Percentiles rank a stretch among this genome's conserved stretches.
phyloP scores from a whole-genome alignment of 2,797 vertebrate genomes.

The Nannoperca australis region DNA sequence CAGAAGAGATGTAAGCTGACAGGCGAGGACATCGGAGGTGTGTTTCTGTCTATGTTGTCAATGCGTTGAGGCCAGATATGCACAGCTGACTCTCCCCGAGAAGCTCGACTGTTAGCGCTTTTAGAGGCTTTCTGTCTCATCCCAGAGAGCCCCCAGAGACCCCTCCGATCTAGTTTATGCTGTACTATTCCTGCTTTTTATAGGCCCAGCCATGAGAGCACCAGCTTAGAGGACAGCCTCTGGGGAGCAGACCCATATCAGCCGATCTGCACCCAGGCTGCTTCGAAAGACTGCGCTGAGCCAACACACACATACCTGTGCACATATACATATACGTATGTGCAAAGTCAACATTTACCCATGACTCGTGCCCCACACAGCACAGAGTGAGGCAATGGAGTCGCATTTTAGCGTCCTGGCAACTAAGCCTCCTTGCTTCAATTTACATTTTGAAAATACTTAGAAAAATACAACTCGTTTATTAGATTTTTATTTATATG shows the following conservation, averaged over 20 bases:
- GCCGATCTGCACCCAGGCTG: slow-evolving; percentile 59
- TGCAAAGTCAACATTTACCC: slow-evolving; percentile 62
- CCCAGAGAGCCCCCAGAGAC: slow-evolving; percentile 50
- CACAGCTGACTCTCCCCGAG: slow-evolving; percentile 36
- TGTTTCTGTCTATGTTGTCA: slow-evolving; percentile 15
- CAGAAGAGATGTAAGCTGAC: slow-evolving; percentile 21
- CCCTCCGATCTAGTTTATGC: slow-evolving; percentile 80
- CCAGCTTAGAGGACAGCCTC: slow-evolving; percentile 57
- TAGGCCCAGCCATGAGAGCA: slow-evolving; percentile 71
- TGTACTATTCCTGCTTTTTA: slow-evolving; percentile 80
- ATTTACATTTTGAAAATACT: slow-evolving; percentile 23
- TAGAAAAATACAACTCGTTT: slow-evolving; percentile 17
- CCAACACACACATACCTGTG: slow-evolving; percentile 29
- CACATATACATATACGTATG: slow-evolving; percentile 25
- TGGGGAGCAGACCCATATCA: slow-evolving; percentile 81
- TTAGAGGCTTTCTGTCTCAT: slow-evolving; percentile 53
- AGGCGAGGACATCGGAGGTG: slow-evolving; percentile 25
- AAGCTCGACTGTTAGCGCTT: slow-evolving; percentile 34
- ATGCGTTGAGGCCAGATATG: slow-evolving; percentile 26
- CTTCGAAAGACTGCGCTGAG: slow-evolving; percentile 25
- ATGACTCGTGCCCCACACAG: slow-evolving; percentile 44
- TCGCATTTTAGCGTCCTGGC: background rate
- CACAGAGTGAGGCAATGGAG: background rate
- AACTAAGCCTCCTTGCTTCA: background rate
- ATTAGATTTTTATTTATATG: background rate